Conservation (phyloP, 2,113 vertebrate genomes). For the Megaptera novaeangliae region DNA sequence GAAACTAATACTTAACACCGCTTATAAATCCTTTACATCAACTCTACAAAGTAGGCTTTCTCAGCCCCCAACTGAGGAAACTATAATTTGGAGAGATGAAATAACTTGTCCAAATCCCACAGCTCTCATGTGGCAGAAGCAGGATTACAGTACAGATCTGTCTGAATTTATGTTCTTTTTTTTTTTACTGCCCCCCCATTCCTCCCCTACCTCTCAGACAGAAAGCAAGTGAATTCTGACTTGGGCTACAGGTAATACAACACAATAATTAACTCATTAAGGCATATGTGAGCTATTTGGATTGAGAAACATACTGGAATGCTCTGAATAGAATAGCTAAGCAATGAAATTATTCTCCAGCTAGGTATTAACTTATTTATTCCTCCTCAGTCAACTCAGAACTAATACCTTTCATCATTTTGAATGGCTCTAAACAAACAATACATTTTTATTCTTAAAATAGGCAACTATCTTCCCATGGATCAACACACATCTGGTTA, state of each 20-base stretch:
- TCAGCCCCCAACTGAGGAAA: background rate
- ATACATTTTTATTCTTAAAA: conserved; percentile 30
- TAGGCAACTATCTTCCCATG: background rate
- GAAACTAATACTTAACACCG: background rate
- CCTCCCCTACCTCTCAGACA: background rate
- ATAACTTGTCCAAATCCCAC: background rate
- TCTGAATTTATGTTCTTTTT: background rate
- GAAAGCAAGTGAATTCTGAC: background rate
- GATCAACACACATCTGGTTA: background rate
- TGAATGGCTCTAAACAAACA: background rate
- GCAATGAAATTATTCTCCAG: background rate
- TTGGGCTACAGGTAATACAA: background rate
- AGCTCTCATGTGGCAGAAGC: background rate
- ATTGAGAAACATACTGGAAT: background rate
- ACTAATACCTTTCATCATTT: background rate
- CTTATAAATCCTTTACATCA: background rate
- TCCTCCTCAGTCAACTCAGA: background rate
- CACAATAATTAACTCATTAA: background rate
- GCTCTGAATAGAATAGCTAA: background rate
- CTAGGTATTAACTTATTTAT: background rate
- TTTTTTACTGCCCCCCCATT: background rate
- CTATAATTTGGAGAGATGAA: background rate
- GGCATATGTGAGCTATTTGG: background rate
- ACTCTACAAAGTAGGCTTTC: background rate
- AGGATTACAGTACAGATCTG: background rate